Evolutionary conservation across 2,113 vertebrate species (phyloP).

Genomic region (Lutjanus erythropterus): DNA sequence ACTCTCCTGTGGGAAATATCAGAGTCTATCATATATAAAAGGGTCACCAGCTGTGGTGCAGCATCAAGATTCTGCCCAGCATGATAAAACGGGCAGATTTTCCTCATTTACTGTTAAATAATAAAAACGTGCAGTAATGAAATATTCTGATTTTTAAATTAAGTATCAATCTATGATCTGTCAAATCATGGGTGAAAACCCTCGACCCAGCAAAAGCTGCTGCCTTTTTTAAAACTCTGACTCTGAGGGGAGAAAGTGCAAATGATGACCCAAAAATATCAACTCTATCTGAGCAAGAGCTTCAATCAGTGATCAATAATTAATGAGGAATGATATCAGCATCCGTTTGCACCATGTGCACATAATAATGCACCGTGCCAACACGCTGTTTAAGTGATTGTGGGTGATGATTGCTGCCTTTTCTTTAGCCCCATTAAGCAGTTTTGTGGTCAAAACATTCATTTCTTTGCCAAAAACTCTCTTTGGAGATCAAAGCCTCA

Average conservation of each 20-base stretch:
- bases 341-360: constrained; percentile 28
- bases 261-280: constrained; percentile 46
- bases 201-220: neutral
- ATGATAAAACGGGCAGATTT: neutral
- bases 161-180: constrained; percentile 5
- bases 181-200: neutral
- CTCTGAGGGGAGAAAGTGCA: constrained; percentile 20
- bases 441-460: constrained; percentile 57
- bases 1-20: neutral
- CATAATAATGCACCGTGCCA: constrained; percentile 24
- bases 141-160: constrained; percentile 30
- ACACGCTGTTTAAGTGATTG: constrained; percentile 29
- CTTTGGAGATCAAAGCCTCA: constrained; percentile 60
- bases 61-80: neutral
- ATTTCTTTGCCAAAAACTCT: constrained; percentile 64
- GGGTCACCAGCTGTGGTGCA: neutral
- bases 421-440: constrained; percentile 38
- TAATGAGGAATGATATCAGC: constrained; percentile 42
- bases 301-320: constrained; percentile 59
- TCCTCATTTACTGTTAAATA: neutral
- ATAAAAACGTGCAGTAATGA: constrained; percentile 7
- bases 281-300: neutral
- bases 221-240: neutral
- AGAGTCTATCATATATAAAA: neutral
- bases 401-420: constrained; percentile 32